Percentiles rank a stretch among this genome's conserved stretches.
Conservation (phyloP, 2,797 vertebrate species). For the Acanthopagrus latus region DNA sequence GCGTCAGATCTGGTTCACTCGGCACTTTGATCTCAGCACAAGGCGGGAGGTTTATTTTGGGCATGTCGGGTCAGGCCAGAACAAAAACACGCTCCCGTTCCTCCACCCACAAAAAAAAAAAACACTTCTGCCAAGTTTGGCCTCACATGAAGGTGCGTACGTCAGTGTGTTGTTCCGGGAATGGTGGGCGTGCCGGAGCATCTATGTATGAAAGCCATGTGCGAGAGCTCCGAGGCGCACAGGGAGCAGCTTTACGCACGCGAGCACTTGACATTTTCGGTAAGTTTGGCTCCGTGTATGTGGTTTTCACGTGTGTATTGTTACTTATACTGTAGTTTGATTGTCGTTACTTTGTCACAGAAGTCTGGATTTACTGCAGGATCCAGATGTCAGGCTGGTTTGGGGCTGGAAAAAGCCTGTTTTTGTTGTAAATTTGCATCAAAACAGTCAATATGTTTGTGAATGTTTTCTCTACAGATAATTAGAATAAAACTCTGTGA, state of each 20-base stretch:
- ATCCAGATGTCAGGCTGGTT: not conserved
- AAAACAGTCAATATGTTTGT: not conserved
- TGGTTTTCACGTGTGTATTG: not conserved
- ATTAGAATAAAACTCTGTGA: not conserved
- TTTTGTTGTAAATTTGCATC: not conserved
- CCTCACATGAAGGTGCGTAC: not conserved
- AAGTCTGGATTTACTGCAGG: not conserved
- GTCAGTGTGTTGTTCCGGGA: slow-evolving; percentile 33
- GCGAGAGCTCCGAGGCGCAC: slow-evolving; percentile 37
- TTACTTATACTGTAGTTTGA: not conserved
- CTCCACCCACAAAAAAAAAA: not conserved
- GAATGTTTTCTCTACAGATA: not conserved
- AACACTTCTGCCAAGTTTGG: slow-evolving; percentile 20
- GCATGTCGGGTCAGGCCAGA: slow-evolving; percentile 46
- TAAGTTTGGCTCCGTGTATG: slow-evolving; percentile 23
- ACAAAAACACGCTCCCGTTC: slow-evolving; percentile 27
- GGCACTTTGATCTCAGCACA: slow-evolving; percentile 40
- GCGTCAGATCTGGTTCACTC: not conserved
- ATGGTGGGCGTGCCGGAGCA: slow-evolving; percentile 74
- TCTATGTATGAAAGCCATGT: slow-evolving; percentile 73
- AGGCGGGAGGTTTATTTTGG: slow-evolving; percentile 30
- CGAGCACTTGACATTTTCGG: slow-evolving; percentile 20
- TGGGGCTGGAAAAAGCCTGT: not conserved
- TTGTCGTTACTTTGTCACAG: not conserved
- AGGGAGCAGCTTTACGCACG: slow-evolving; percentile 50